Percentiles rank a stretch among this genome's conserved stretches.
These are phyloP conservation scores for Ruditapes philippinarum DNA, from an alignment of 1,140 invertebrate genomes.

Conservation along the genomic window DNA sequence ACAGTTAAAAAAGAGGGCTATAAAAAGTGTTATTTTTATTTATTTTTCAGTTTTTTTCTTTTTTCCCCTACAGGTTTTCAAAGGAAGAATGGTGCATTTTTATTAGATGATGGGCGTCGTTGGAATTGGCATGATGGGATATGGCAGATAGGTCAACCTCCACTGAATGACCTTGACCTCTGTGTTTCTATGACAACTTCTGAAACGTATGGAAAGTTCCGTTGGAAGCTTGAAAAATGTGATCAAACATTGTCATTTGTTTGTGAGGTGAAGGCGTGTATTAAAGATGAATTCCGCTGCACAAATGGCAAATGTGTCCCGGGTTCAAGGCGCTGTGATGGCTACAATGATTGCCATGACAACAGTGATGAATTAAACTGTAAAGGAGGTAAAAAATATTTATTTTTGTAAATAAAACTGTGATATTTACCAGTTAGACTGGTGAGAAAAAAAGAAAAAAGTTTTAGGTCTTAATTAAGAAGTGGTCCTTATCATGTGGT, in stretches of 20 bases:
- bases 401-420: too few relatives aligned
- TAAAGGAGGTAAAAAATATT: background rate
- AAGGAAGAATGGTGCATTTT: background rate
- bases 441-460: too few relatives aligned
- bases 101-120: background rate
- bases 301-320: constrained; percentile 15
- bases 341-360: background rate
- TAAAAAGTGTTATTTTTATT: too few relatives aligned
- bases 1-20: too few relatives aligned
- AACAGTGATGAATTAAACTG: constrained; percentile 16
- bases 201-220: background rate
- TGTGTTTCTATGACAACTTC: constrained; percentile 41
- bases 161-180: background rate
- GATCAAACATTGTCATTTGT: constrained; percentile 15
- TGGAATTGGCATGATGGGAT: constrained; percentile 25
- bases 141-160: constrained; percentile 38
- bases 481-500: too few relatives aligned
- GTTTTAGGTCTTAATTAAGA: too few relatives aligned
- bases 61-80: constrained; percentile 27
- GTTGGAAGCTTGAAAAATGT: constrained; percentile 35
- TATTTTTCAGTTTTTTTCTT: too few relatives aligned
- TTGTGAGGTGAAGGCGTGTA: constrained; percentile 26
- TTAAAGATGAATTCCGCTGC: constrained; percentile 1
- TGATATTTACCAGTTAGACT: too few relatives aligned
- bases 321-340: background rate